Percentiles rank a stretch among this genome's conserved stretches.
Conservation (phyloP, 2,888 invertebrate genomes). For the Epinotia nisella region DNA sequence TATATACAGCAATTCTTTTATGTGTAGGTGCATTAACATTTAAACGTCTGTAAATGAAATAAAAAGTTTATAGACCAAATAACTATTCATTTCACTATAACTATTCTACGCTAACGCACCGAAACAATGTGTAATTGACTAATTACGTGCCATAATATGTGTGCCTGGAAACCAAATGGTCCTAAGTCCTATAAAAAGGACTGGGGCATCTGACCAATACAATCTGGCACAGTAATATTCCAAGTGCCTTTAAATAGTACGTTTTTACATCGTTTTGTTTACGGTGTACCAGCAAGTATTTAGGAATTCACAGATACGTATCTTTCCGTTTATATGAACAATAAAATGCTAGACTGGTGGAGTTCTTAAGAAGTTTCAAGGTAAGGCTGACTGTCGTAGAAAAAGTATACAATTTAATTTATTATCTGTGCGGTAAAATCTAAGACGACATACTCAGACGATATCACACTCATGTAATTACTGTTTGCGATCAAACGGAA, state of each 20-base stretch:
- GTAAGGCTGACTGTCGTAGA: not conserved
- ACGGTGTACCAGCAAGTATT: conserved; percentile 12
- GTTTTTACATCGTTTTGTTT: conserved; percentile 17
- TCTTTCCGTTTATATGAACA: conserved; percentile 15
- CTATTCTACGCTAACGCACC: conserved; percentile 9
- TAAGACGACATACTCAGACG: too few species aligned
- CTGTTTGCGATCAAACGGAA: not conserved
- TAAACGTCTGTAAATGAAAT: not conserved
- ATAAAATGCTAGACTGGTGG: conserved; percentile 14
- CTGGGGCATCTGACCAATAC: not conserved
- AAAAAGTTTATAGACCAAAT: conserved; percentile 27
- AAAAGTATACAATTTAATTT: conserved; percentile 2
- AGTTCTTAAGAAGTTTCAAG: not conserved
- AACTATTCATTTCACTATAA: conserved; percentile 27
- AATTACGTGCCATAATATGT: conserved; percentile 33
- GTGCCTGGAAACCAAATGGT: not conserved
- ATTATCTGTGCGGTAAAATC: not conserved
- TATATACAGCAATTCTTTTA: not conserved
- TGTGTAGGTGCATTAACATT: not conserved
- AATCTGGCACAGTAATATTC: not conserved
- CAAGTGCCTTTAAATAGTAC: conserved; percentile 12
- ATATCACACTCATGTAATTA: too few species aligned
- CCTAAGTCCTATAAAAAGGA: not conserved
- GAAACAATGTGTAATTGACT: conserved; percentile 34
- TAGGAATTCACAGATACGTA: conserved; percentile 28